These are phyloP conservation scores for Ceriagrion tenellum DNA, from an alignment of 2,888 invertebrate species.

Conservation along the genomic window DNA sequence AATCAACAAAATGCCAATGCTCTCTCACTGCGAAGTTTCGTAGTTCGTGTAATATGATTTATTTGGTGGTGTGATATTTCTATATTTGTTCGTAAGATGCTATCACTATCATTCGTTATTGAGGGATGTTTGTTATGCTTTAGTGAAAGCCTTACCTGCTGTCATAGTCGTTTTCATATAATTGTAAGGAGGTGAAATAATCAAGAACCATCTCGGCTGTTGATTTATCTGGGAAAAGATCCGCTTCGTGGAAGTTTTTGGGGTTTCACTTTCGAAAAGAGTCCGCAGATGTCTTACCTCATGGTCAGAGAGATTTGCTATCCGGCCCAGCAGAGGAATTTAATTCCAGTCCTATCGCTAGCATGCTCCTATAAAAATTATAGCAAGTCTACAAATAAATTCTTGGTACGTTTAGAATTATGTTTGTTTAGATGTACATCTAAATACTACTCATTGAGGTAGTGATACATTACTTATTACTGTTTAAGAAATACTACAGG, in stretches of 20 bases:
- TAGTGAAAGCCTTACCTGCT: background rate
- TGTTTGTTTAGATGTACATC: no score
- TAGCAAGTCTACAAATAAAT: background rate
- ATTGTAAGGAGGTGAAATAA: background rate
- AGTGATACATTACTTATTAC: slow-evolving; percentile 29
- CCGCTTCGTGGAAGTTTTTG: background rate
- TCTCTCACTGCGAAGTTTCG: no score
- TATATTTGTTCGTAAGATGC: background rate
- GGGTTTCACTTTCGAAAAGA: background rate
- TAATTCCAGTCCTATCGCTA: background rate
- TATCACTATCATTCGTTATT: background rate
- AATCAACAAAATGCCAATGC: no score
- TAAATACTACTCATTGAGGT: no score
- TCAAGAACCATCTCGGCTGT: background rate
- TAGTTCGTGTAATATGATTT: no score
- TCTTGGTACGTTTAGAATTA: background rate
- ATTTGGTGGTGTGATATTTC: no score
- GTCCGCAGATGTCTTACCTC: background rate
- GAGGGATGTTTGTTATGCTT: background rate
- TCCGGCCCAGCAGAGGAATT: background rate
- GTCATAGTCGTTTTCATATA: background rate
- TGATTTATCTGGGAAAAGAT: background rate
- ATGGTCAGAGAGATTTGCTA: background rate
- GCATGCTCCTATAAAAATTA: background rate
- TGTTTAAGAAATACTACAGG: slow-evolving; percentile 83